Base-by-base conservation (phyloP, 2,113 vertebrate species). In the Microcebus lehilahytsara region DNA sequence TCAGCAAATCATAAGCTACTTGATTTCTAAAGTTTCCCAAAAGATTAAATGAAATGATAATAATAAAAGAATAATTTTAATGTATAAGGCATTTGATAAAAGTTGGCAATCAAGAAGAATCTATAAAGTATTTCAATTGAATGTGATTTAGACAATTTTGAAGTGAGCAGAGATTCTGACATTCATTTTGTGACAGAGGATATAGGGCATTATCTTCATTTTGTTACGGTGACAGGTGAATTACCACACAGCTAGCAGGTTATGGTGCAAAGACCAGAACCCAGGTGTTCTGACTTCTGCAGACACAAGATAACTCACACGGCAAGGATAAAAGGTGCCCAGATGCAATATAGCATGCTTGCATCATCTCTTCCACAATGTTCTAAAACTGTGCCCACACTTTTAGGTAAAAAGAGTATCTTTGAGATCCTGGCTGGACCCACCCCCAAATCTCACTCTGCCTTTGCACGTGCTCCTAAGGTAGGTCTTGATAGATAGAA, bases 1-100 rank as follows among this genome's bases (percentile, higher is more conserved):
- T 94, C 14, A 32, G 17, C 60, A 93, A 89, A 85, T 97, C 71
- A 86, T 94, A 93, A 20, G 40, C 13, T 32, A 2, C 49, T 88
- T 25, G 78, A 53, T 85, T 93, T 84, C 32, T 62, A 78, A 90
- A 79, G n/a, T 49, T 72, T 85, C 64, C n/a, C 62, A 37, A 91
- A 91, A 93, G 37, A 93, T 25, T 53, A 58, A 88, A 81, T 62
- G 32, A 84, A 51, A 40, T 42, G 67, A 30, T 85, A 40, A 56
- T 42, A 77, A 32, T 75, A 40, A 56, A 84, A 88, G 25, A 86
- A 71, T 66, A 1, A 93, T n/a, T 85, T 30, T 40, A 89, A 86
- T 72, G 12, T 66, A 14, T 49, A 85, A 71, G 3, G 6, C 8
- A 66, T 27, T 75, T 86, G 64, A 74, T 93, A 60, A 83, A 94